A percentile compares a stretch with the other conserved stretches of the same genome.
phyloP scores from a whole-genome alignment of 2,888 invertebrate species.

The Yponomeuta malinellus region DNA sequence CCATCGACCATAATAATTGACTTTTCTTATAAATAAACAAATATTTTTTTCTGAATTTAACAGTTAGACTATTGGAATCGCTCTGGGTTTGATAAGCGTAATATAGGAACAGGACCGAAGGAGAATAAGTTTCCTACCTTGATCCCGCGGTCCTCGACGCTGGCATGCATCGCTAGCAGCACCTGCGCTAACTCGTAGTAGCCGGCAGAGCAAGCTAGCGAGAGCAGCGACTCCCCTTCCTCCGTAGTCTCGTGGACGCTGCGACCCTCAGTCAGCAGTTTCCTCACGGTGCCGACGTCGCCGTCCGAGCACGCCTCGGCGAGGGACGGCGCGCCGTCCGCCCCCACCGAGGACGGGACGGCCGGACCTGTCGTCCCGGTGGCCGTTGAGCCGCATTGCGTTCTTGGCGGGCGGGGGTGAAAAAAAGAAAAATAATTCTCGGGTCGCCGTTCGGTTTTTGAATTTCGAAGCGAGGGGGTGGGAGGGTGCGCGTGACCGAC shows the following conservation, averaged over 20 bases:
- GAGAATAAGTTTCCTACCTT: constrained; percentile 67
- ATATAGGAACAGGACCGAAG: background rate
- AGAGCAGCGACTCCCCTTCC: constrained; percentile 96
- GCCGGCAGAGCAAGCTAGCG: constrained; percentile 97
- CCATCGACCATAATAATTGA: no score
- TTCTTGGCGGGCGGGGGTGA: constrained; percentile 35
- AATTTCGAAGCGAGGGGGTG: background rate
- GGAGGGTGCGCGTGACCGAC: no score
- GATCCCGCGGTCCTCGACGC: constrained; percentile 97
- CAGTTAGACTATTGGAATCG: no score
- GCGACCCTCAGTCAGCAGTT: constrained; percentile 93
- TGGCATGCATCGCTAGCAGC: constrained; percentile 96
- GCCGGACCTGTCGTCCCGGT: constrained; percentile 51
- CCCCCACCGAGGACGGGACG: constrained; percentile 47
- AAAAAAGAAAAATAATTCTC: constrained; percentile 18
- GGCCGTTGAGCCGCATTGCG: constrained; percentile 65
- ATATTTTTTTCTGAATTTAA: no score
- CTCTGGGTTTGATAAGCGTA: no score
- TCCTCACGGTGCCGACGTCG: constrained; percentile 93
- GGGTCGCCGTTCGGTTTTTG: background rate
- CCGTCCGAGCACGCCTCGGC: constrained; percentile 97
- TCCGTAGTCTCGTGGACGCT: constrained; percentile 97
- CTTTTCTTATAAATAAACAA: no score
- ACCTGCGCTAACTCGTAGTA: constrained; percentile 98
- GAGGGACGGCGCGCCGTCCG: constrained; percentile 81